Conservation (phyloP, 2,113 vertebrate genomes). For the Chionis minor region DNA sequence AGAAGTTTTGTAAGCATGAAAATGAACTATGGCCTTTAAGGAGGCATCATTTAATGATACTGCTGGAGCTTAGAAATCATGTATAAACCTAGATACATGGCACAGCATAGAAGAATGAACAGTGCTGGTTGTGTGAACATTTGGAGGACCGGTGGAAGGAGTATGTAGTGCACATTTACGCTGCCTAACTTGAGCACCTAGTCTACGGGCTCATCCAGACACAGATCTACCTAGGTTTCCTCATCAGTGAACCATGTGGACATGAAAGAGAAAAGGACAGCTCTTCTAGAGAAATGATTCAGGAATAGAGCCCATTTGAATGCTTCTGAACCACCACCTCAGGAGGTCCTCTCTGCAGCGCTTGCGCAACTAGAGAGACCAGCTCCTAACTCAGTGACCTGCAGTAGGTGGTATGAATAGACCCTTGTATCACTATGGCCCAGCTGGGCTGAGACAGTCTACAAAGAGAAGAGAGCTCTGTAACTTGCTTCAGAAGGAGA, state of each 20-base stretch:
- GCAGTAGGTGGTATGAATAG: not conserved
- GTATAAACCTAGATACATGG: not conserved
- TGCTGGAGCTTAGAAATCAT: not conserved
- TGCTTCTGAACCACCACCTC: not conserved
- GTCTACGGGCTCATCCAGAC: not conserved
- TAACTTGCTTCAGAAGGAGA: not conserved
- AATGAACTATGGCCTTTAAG: not conserved
- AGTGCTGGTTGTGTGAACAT: not conserved
- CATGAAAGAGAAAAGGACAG: not conserved
- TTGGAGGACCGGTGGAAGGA: not conserved
- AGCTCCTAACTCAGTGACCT: not conserved
- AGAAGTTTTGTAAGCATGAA: not conserved
- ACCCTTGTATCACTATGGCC: not conserved
- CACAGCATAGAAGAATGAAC: not conserved
- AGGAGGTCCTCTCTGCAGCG: not conserved
- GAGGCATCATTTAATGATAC: not conserved
- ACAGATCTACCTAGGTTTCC: not conserved
- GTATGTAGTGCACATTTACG: not conserved
- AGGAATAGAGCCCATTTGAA: not conserved
- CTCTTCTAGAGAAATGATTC: not conserved
- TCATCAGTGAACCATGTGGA: not conserved
- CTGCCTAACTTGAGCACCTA: not conserved
- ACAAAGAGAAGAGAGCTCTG: not conserved
- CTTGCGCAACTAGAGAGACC: not conserved
- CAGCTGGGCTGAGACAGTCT: not conserved